Evolutionary conservation across 2,113 vertebrate species (phyloP), one percentile per base, ranked within the genome.

Genomic region (Excalfactoria chinensis): DNA sequence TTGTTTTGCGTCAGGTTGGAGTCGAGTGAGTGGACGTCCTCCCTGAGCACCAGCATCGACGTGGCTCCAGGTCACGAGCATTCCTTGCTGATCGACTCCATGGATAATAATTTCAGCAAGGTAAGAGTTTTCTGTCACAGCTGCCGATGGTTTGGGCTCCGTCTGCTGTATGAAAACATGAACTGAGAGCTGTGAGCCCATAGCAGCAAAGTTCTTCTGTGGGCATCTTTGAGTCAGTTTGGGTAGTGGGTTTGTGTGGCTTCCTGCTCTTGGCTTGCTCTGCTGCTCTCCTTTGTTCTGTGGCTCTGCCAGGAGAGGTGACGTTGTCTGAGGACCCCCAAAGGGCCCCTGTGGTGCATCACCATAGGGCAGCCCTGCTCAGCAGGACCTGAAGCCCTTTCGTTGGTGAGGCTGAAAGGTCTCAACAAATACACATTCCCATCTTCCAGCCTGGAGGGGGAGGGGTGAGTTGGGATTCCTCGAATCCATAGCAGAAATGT

Each of bases 51-150:
- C 66, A 85, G 93, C 93, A 77, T 97, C 40, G 96, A 96, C 34
- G 70, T 94, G 71, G 78, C 91, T 14, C 94, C 96, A 37, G 73
- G 86, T 43, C 98, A 98, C 0, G 99, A 99, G 75, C 98, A 98
- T 0, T 89, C 98, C 1, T 83, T 99, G 63, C 96, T 99, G 49
- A 98, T 98, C 25, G 98, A 99, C 53, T 96, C 98, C 44, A 56
- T 86, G 14, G 98, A 98, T 75, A 97, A 91, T 72, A 93, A 93
- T 40, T 97, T 97, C 90, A 98, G 94, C 78, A 98, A 97, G 94
- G 99, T 99, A 97, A 98, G 98, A 44, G 59, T 60, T 85, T 40
- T 25, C 34, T 30, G 59, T 72, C 37, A 22, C 8, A 51, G 59
- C 25, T 90, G 60, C 46, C 43, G 40, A 0, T 67, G 46, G 18